Base-by-base conservation (phyloP, 2,797 vertebrate species). In the Karalla daura region DNA sequence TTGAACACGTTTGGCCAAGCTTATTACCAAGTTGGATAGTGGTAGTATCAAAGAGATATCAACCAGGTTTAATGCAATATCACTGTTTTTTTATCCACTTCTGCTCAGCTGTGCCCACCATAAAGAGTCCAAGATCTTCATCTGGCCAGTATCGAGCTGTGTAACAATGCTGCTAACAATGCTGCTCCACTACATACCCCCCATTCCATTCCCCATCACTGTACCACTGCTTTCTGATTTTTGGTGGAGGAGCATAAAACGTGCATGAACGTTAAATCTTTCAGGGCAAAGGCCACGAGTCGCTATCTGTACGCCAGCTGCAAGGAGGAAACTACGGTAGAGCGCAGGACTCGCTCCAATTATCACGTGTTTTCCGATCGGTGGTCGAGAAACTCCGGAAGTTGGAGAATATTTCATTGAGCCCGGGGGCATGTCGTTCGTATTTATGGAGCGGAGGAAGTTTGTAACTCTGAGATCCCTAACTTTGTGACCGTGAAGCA, bases 401-500 rank as follows among this genome's bases (percentile, higher is more conserved):
- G 51, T 39, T 11, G 23, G 35, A 64, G 36, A 23, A 51, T n/a
- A 53, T 52, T 76, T 59, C 61, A 55, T 30, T 17, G 15, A 49
- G 63, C 49, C 74, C 62, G 49, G 63, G 67, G 70, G 61, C 58
- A 41, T 27, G 36, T 74, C 25, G 13, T 37, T 71, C 39, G 43
- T 56, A 54, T 76, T 63, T 41, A 46, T 21, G 23, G 33, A 45
- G 59, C 9, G 5, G 17, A 39, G 60, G 51, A 24, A 46, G 53
- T 10, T n/a, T 49, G 15, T 18, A 30, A 25, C 47, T 52, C 24
- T 70, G 43, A 43, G 14, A 46, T 65, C 45, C 25, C 24, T 35
- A 46, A 69, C 66, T 72, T 36, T 66, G 54, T 36, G 61, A 69
- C 49, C 52, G 69, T 15, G 44, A 75, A 63, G 71, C 53, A 69